phyloP scores from a whole-genome alignment of 2,797 vertebrate genomes.

The Cyprinella venusta region DNA sequence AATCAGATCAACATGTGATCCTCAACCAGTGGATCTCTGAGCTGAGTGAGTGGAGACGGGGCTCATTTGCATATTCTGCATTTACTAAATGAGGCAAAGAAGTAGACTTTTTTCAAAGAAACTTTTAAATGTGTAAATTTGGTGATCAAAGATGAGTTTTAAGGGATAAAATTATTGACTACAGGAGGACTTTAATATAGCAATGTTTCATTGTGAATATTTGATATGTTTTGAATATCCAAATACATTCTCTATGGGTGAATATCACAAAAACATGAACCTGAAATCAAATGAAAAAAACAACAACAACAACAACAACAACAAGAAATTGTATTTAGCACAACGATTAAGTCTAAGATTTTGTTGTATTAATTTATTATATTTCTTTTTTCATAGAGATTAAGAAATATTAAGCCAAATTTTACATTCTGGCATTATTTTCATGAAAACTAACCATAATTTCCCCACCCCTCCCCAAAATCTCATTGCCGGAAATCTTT shows the following conservation, averaged over 20 bases:
- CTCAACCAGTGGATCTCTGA: too few relatives aligned
- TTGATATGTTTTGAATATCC: not conserved
- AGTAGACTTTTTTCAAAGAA: too few relatives aligned
- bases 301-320: fast-evolving
- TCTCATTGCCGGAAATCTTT: not conserved
- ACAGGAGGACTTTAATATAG: not conserved
- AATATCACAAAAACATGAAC: not conserved
- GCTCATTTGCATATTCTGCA: too few relatives aligned
- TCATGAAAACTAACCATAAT: not conserved
- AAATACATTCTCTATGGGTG: too few relatives aligned
- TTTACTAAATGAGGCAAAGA: too few relatives aligned
- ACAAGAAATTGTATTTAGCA: too few relatives aligned
- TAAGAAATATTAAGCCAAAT: not conserved
- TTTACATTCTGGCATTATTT: not conserved
- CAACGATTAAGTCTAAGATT: not conserved
- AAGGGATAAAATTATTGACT: too few relatives aligned
- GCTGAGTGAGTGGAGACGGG: too few relatives aligned
- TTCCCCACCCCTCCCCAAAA: not conserved
- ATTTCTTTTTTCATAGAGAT: not conserved
- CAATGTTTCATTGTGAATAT: not conserved
- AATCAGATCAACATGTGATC: too few relatives aligned
- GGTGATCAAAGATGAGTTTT: too few relatives aligned
- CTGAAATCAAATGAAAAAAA: not conserved
- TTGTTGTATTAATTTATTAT: not conserved
- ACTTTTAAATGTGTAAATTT: too few relatives aligned